Base-by-base conservation (phyloP, 1,140 invertebrate genomes). In the Drosophila sucinea region DNA sequence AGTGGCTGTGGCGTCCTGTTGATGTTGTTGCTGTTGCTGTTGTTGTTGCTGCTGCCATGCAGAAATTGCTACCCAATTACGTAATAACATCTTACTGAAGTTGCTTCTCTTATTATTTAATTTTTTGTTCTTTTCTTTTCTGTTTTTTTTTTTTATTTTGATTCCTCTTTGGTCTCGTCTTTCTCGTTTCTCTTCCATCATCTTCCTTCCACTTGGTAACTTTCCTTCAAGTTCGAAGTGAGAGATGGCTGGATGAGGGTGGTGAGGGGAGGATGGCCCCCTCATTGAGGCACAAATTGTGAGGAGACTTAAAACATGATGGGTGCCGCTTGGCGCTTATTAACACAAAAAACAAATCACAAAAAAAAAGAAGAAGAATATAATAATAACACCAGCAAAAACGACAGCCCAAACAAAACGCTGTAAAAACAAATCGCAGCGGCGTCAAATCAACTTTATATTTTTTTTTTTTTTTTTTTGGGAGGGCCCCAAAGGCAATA, bases 31-130 rank as follows among this genome's bases (percentile, higher is more conserved):
- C 47, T 66, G 67, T 30, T 69, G 29, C 47, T 62, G 58, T 41
- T 67, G 58, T 23, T 65, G 10, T 6, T 58, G 10, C 23, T 68
- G 81, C 68, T 78, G 55, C 70, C 84, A 74, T 84, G 84, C 86
- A 89, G 77, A 89, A 89, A 89, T 89, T 89, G 84, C 84, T 89
- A 89, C 84, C 84, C 85, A 89, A 89, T 89, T 89, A 89, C 85
- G 84, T 89, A 89, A 89, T 89, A 84, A 89, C 89, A 89, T 89
- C 84, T 84, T 81, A 89, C 84, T 89, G 85, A 89, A 89, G 84
- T 89, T 89, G 70, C 73, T 89, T 64, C 84, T 81, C 85, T 89
- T 89, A 84, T 89, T 89, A 89, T 89, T 89, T 87, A 87, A 87
- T 87, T 87, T 87, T 81, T 87, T 83, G 76, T 87, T 79, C 66